Conservation (phyloP, 64 coral and sea anemone genomes). For the Trachythela sp. region DNA sequence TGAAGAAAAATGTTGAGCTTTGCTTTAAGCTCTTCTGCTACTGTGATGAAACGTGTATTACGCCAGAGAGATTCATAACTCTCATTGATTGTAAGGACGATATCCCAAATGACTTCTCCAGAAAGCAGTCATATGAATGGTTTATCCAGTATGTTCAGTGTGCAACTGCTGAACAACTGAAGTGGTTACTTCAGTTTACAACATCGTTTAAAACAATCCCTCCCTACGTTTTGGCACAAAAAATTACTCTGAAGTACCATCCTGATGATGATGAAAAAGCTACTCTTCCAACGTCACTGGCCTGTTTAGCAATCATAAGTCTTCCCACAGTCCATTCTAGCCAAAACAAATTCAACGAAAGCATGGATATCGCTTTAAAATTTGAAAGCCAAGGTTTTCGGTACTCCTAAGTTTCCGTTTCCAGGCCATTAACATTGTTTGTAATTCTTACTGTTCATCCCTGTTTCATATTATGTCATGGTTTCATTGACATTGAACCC, state of each 20-base stretch:
- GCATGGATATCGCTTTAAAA: slow-evolving; percentile 36
- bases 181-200: slow-evolving; percentile 29
- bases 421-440: too few species aligned
- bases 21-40: slow-evolving; percentile 45
- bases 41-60: slow-evolving; percentile 16
- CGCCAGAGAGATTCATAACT: slow-evolving; percentile 28
- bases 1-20: slow-evolving; percentile 43
- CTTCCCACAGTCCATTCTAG: slow-evolving; percentile 50
- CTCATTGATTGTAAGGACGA: slow-evolving; percentile 5
- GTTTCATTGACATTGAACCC: too few species aligned
- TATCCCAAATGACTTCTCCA: slow-evolving; percentile 28
- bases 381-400: slow-evolving; percentile 53
- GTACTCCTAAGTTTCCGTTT: not conserved
- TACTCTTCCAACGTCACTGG: slow-evolving; percentile 30
- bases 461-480: too few species aligned
- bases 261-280: slow-evolving; percentile 44
- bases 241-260: slow-evolving; percentile 27
- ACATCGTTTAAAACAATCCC: slow-evolving; percentile 30
- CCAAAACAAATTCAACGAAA: slow-evolving; percentile 41
- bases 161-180: slow-evolving; percentile 21
- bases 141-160: slow-evolving; percentile 22
- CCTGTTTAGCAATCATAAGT: slow-evolving; percentile 33
- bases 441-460: too few species aligned
- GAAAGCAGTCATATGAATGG: slow-evolving; percentile 35
- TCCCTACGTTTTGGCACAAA: slow-evolving; percentile 16